phyloP scores from a whole-genome alignment of 1,140 invertebrate genomes.

The Musca domestica region DNA sequence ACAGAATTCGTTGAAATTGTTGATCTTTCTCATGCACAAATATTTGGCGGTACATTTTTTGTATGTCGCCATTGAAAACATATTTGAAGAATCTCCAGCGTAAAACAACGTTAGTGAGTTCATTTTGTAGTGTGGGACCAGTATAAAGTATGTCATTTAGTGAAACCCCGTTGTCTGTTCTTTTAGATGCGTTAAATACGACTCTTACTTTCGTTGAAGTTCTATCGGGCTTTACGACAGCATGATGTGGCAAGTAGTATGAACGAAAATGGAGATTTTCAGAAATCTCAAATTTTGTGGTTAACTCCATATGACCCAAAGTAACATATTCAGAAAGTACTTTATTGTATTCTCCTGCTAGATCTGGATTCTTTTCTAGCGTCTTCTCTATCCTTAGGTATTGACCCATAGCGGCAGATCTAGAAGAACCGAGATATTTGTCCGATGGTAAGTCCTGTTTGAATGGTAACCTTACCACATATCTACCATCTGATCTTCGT shows the following conservation, averaged over 20 bases:
- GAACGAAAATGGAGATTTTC: too few relatives aligned
- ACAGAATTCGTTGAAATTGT: background rate
- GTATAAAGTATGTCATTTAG: background rate
- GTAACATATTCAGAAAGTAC: too few relatives aligned
- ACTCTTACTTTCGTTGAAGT: background rate
- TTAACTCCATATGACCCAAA: too few relatives aligned
- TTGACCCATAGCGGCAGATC: too few relatives aligned
- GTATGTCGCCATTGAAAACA: background rate
- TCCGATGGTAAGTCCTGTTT: background rate
- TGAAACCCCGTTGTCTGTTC: background rate
- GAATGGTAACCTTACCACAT: background rate
- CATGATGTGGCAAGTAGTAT: too few relatives aligned
- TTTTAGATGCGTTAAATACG: background rate
- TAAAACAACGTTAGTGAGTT: background rate
- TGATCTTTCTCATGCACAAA: background rate
- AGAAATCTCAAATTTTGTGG: too few relatives aligned
- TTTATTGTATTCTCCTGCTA: too few relatives aligned
- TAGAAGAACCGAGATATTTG: too few relatives aligned
- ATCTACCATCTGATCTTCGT: too few relatives aligned
- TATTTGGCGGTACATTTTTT: constrained; percentile 1
- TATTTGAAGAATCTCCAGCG: background rate
- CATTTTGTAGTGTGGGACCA: background rate
- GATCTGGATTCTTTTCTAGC: too few relatives aligned
- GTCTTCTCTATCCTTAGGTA: too few relatives aligned
- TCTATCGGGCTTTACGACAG: background rate